Conservation (phyloP, 2,888 invertebrate genomes). For the Drosophila phalerata region DNA sequence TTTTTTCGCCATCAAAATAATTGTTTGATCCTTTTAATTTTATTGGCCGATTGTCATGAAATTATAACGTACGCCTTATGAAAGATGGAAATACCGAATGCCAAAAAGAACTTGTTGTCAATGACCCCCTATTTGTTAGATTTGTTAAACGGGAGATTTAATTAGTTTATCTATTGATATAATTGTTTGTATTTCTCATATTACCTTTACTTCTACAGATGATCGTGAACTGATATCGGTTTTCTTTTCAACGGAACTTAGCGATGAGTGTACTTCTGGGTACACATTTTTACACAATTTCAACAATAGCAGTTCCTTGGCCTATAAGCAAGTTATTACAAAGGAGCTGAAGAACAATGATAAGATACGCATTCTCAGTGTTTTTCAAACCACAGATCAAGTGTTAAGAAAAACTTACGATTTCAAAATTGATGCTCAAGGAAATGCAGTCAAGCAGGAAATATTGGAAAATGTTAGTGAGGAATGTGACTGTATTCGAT, state of each 20-base stretch:
- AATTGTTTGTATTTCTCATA: background rate
- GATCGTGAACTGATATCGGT: background rate
- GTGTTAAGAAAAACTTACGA: slow-evolving; percentile 2
- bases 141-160: no score
- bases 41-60: no score
- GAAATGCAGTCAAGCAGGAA: background rate
- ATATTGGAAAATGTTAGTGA: background rate
- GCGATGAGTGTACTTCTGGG: background rate
- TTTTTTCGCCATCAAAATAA: no score
- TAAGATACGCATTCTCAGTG: background rate
- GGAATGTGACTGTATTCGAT: background rate
- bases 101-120: no score
- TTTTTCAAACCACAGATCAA: slow-evolving; percentile 14
- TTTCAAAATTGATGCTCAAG: slow-evolving; percentile 12
- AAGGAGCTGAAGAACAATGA: slow-evolving; percentile 11
- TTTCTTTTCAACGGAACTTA: slow-evolving; percentile 21
- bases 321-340: background rate
- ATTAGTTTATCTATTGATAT: no score
- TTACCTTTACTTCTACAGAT: slow-evolving; percentile 5
- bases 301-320: background rate
- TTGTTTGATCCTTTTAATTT: no score
- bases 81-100: no score
- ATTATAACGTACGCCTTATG: no score
- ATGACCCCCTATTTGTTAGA: no score
- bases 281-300: background rate